phyloP scores from a whole-genome alignment of 2,888 invertebrate species.

The Resseliella maxima region DNA sequence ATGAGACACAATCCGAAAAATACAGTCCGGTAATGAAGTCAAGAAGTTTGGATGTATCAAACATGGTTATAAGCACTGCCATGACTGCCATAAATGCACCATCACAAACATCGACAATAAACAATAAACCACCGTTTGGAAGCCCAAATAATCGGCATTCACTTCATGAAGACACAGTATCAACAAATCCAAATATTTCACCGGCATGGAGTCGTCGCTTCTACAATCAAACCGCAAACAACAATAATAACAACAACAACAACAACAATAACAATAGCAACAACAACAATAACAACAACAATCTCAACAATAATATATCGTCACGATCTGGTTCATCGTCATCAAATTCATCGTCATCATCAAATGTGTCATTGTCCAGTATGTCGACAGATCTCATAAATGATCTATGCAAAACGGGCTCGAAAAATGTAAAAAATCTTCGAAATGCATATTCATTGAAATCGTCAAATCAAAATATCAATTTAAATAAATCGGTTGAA shows the following conservation, averaged over 20 bases:
- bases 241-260: slow-evolving; percentile 37
- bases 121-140: slow-evolving; percentile 21
- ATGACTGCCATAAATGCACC: background rate
- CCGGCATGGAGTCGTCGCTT: background rate
- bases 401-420: slow-evolving; percentile 15
- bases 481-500: background rate
- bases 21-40: background rate
- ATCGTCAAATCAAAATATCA: background rate
- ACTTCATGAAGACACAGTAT: background rate
- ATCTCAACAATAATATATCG: slow-evolving; percentile 32
- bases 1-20: slow-evolving; percentile 26
- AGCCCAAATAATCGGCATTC: slow-evolving; percentile 17
- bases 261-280: slow-evolving; percentile 15
- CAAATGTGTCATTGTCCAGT: slow-evolving; percentile 60
- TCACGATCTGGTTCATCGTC: slow-evolving; percentile 59
- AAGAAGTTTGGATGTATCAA: slow-evolving; percentile 40
- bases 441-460: slow-evolving; percentile 14
- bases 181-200: slow-evolving; percentile 12
- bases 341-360: slow-evolving; percentile 61
- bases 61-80: slow-evolving; percentile 47
- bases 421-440: slow-evolving; percentile 48
- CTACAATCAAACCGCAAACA: background rate
- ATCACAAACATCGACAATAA: background rate
- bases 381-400: slow-evolving; percentile 32
- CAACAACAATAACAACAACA: slow-evolving; percentile 36